Base-by-base conservation (phyloP, 1,140 invertebrate genomes). In the Ephestia elutella region DNA sequence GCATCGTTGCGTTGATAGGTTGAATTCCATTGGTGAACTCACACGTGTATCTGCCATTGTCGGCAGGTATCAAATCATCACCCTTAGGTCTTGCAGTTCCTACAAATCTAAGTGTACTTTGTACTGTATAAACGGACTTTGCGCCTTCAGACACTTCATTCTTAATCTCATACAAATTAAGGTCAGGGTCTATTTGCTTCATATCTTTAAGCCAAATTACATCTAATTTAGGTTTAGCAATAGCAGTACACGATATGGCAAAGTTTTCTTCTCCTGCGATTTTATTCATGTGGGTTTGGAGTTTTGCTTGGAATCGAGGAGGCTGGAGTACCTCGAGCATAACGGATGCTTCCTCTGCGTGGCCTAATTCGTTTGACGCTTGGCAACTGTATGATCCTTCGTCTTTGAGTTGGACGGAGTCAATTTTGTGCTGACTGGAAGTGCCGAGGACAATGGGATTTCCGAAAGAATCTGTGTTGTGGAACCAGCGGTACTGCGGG, bases 341-440 rank as follows among this genome's bases (percentile, higher is more conserved):
- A 10, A 96, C 95, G 0, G 94, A 94, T 0, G 95, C 95, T 49
- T 94, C 90, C 66, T 95, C 94, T 0, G 96, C 95, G 51, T 93
- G 93, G 4, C 97, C 97, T 59, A 97, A 90, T 78, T 96, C 95
- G 73, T 98, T 98, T 15, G 92, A 93, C 0, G 96, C 96, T 75
- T 96, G 94, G 74, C 97, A 98, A 72, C 94, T 94, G 79, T 98
- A 98, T 17, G 92, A 93, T 1, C 96, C 97, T 83, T 97, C 96
- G 71, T 94, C 95, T 10, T 92, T 93, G 17, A 96, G 86, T 71
- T 96, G 93, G 0, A 95, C 95, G 19, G 93, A 93, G 0, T 93
- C 91, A 68, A 98, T 97, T 28, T 95, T 95, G 73, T 96, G 97
- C 64, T 94, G 94, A 0, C 93, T 91, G 0, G 95, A 95, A n/a